These are phyloP conservation scores for Conchocele bisecta DNA, from an alignment of 2,888 invertebrate species.

Conservation along the genomic window DNA sequence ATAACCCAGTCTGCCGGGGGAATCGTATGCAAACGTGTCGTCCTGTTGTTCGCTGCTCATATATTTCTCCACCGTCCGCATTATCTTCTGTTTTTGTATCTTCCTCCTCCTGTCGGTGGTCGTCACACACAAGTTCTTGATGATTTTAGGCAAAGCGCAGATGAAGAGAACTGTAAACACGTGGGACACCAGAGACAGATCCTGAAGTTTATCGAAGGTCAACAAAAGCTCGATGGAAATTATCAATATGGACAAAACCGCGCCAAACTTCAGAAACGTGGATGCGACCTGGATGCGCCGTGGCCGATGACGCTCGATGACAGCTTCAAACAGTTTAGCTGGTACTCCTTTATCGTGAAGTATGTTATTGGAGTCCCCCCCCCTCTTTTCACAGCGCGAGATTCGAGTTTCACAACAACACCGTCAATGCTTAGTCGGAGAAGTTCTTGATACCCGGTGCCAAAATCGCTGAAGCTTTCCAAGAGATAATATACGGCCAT, in stretches of 20 bases:
- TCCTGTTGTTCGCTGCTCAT: background rate
- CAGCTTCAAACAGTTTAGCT: conserved; percentile 8
- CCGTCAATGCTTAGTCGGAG: conserved; percentile 28
- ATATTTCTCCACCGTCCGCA: background rate
- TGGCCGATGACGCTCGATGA: conserved; percentile 32
- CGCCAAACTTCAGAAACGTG: conserved; percentile 29
- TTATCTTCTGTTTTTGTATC: conserved; percentile 1
- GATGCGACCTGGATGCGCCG: conserved; percentile 28
- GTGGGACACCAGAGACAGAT: conserved; percentile 43
- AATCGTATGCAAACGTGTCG: too few relatives aligned
- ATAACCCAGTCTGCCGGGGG: too few relatives aligned
- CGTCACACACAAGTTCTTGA: conserved; percentile 13
- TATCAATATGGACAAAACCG: conserved; percentile 15
- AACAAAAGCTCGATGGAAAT: conserved; percentile 36
- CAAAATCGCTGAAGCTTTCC: conserved; percentile 32
- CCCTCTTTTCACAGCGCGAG: too few relatives aligned
- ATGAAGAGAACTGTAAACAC: conserved; percentile 48
- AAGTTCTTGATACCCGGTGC: conserved; percentile 25
- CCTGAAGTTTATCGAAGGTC: conserved; percentile 42
- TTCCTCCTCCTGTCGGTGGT: background rate
- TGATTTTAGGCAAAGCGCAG: conserved; percentile 44
- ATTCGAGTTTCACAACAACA: conserved; percentile 4
- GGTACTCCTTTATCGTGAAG: conserved; percentile 26
- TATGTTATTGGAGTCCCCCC: too few relatives aligned
- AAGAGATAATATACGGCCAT: conserved; percentile 46